These are phyloP conservation scores for Sericinus montela DNA, from an alignment of 2,888 invertebrate genomes.

Conservation along the genomic window DNA sequence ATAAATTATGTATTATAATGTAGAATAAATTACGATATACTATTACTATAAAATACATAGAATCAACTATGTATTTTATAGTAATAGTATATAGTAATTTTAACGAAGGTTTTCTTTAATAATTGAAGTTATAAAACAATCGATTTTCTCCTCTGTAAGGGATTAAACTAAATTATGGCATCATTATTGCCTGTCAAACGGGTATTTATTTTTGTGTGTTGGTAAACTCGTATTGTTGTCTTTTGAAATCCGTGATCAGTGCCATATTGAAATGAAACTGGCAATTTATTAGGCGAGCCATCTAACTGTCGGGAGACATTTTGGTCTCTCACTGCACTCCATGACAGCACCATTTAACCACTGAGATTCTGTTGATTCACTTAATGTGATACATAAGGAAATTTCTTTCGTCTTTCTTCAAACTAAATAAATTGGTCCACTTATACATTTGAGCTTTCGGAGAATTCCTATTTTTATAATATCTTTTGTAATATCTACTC, in stretches of 20 bases:
- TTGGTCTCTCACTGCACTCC: constrained; percentile 39
- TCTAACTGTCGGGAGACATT: constrained; percentile 16
- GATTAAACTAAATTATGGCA: constrained; percentile 17
- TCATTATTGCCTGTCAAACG: constrained; percentile 53
- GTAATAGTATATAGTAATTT: constrained; percentile 4
- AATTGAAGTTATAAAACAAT: constrained; percentile 32
- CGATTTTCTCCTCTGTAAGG: constrained; percentile 35
- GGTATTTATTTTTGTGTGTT: constrained; percentile 30
- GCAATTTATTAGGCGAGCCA: constrained; percentile 22
- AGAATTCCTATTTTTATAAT: constrained; percentile 74
- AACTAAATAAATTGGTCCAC: constrained; percentile 53
- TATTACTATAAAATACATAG: no score
- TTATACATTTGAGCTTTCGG: constrained; percentile 71
- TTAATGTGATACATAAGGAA: constrained; percentile 11
- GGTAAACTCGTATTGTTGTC: constrained; percentile 15
- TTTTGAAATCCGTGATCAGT: constrained; percentile 58
- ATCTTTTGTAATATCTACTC: constrained; percentile 59
- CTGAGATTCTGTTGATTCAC: constrained; percentile 4
- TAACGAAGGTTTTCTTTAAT: constrained; percentile 3
- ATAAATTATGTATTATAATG: no score
- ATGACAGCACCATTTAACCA: constrained; percentile 44
- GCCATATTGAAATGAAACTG: constrained; percentile 56
- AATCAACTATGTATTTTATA: constrained; percentile 12
- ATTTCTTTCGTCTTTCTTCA: constrained; percentile 10
- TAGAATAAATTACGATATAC: no score